Evolutionary conservation across 2,113 vertebrate species (phyloP).

Genomic region (Dromiciops gliroides): DNA sequence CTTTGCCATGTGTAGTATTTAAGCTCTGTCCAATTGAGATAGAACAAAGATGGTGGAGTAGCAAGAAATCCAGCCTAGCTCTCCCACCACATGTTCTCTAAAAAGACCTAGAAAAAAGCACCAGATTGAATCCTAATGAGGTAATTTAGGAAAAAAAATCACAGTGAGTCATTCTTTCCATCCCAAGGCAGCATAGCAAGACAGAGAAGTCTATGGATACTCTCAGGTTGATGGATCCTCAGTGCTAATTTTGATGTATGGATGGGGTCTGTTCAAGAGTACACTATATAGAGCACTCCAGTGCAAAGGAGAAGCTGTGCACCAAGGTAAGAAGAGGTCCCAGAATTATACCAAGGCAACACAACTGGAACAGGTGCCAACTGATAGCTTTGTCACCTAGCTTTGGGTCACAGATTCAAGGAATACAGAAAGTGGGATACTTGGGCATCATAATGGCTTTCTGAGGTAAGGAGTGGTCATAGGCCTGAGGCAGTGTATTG

Average conservation of each 20-base stretch:
- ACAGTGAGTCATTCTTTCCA: not conserved
- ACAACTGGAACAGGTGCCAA: not conserved
- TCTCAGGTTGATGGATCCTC: not conserved
- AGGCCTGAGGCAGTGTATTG: not conserved
- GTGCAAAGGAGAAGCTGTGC: not conserved
- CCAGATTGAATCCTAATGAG: not conserved
- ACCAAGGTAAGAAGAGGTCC: not conserved
- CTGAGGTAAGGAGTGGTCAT: not conserved
- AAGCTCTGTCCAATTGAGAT: not conserved
- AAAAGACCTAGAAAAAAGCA: not conserved
- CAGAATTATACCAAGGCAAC: not conserved
- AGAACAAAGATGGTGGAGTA: not conserved
- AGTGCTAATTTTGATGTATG: not conserved
- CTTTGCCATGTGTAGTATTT: not conserved
- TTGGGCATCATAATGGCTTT: not conserved
- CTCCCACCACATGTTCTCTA: not conserved
- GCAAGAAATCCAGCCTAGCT: not conserved
- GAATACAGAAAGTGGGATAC: not conserved
- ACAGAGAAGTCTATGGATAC: too few species aligned
- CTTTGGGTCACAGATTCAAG: not conserved
- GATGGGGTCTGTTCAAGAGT: not conserved
- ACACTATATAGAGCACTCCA: too few species aligned
- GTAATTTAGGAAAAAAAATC: not conserved
- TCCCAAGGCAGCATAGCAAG: not conserved
- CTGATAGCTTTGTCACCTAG: not conserved